Evolutionary conservation across 1,140 invertebrate genomes (phyloP), one percentile per base, ranked within the genome.

Genomic region (Armadillidium nasatum): DNA sequence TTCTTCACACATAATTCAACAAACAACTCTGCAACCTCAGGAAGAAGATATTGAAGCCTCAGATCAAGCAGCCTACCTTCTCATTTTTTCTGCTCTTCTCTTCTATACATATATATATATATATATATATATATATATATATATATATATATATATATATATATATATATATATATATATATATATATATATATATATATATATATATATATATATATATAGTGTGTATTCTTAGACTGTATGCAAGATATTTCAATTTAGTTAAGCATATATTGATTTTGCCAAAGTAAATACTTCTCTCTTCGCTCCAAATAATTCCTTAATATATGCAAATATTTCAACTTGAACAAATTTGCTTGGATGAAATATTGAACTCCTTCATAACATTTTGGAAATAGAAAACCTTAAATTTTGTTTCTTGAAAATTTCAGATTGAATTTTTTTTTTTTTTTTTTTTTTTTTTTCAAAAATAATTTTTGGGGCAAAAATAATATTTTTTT

Each of bases 221-320:
- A n/a, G 33, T 33, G 33, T 33, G 33, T 33, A 33, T 33, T 33
- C 33, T 33, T 33, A 33, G 33, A 33, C 33, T 33, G 33, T 33
- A 1, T 33, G 50, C 19, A 15, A 60, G 50, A 60, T 60, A 60
- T 60, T 60, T 60, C 50, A 60, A 60, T 60, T 60, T 60, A 60
- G 50, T 60, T 60, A 60, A 60, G 50, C 50, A 60, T 60, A 60
- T 60, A 60, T 60, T 60, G 50, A 60, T 60, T 60, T 60, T 60
- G 50, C 7, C 50, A 15, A 7, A 60, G 7, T 60, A 60, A 60
- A 60, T 60, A 50, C 46, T 50, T 50, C 46, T 10, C 15, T 10
- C 15, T 50, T 50, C 9, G 46, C 9, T 50, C 9, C 46, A 50
- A 50, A 50, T 50, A 50, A 50, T 50, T 50, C 46, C 15, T 50